Conservation (phyloP, 2,888 invertebrate genomes). For the Pyrrhosoma nymphula region DNA sequence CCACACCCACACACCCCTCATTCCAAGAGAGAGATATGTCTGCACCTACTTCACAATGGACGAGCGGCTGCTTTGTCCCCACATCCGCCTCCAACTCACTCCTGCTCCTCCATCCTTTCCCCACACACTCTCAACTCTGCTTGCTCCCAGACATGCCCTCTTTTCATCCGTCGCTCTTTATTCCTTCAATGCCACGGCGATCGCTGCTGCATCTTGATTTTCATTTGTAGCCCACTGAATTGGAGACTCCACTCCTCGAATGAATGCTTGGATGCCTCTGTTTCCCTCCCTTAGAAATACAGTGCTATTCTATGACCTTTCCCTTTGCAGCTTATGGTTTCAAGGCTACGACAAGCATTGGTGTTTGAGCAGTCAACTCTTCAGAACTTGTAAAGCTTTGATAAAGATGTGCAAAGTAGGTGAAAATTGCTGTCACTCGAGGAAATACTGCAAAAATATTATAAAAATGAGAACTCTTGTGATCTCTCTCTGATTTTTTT, state of each 20-base stretch:
- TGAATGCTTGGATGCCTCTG: neutral
- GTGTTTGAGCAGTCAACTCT: no score
- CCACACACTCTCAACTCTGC: neutral
- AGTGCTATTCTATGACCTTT: no score
- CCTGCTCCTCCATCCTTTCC: neutral
- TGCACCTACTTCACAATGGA: neutral
- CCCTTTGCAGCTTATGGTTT: no score
- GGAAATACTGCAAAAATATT: no score
- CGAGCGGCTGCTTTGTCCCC: constrained; percentile 17
- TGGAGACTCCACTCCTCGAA: neutral
- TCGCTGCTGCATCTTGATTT: neutral
- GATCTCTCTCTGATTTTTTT: no score
- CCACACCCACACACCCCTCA: no score
- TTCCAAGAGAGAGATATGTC: neutral
- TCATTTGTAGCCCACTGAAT: neutral
- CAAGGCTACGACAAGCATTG: no score
- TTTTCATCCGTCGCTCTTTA: neutral
- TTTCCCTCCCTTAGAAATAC: no score
- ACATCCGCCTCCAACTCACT: neutral
- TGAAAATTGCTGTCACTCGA: no score
- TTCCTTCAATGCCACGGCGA: neutral
- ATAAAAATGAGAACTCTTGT: no score
- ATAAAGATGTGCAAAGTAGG: no score
- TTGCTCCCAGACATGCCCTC: neutral
- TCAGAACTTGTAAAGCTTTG: no score